These are phyloP conservation scores for Baronia brevicornis DNA, from an alignment of 2,888 invertebrate species.

Conservation along the genomic window DNA sequence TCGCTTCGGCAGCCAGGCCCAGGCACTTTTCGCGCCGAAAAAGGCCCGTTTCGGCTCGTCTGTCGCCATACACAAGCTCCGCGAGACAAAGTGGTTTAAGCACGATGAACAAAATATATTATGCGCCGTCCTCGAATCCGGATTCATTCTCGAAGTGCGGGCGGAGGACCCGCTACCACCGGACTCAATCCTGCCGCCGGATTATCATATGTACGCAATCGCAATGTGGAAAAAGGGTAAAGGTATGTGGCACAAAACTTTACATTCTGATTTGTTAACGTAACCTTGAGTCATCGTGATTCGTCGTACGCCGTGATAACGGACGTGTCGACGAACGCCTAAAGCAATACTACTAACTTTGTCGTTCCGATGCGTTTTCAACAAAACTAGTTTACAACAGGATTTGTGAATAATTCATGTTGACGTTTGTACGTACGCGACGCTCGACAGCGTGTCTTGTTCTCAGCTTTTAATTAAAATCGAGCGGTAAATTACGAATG, in stretches of 20 bases:
- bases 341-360: constrained; percentile 38
- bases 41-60: constrained; percentile 77
- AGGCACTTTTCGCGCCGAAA: constrained; percentile 70
- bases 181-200: constrained; percentile 63
- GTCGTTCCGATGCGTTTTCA: constrained; percentile 31
- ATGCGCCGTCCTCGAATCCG: constrained; percentile 82
- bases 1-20: constrained; percentile 72
- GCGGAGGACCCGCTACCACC: constrained; percentile 67
- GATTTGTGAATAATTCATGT: constrained; percentile 50
- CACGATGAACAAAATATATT: constrained; percentile 82
- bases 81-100: constrained; percentile 85
- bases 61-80: constrained; percentile 81
- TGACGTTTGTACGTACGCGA: constrained; percentile 21
- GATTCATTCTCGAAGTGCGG: constrained; percentile 81
- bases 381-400: constrained; percentile 43
- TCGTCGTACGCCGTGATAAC: constrained; percentile 34
- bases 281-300: constrained; percentile 26
- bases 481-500: constrained; percentile 16
- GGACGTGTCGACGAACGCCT: constrained; percentile 33
- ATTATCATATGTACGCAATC: constrained; percentile 79
- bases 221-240: constrained; percentile 83
- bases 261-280: constrained; percentile 17
- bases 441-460: constrained; percentile 20
- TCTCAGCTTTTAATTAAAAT: constrained; percentile 19
- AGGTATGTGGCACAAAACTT: constrained; percentile 64